phyloP scores from a whole-genome alignment of 2,888 invertebrate genomes.

The Trachelus iudaicus region DNA sequence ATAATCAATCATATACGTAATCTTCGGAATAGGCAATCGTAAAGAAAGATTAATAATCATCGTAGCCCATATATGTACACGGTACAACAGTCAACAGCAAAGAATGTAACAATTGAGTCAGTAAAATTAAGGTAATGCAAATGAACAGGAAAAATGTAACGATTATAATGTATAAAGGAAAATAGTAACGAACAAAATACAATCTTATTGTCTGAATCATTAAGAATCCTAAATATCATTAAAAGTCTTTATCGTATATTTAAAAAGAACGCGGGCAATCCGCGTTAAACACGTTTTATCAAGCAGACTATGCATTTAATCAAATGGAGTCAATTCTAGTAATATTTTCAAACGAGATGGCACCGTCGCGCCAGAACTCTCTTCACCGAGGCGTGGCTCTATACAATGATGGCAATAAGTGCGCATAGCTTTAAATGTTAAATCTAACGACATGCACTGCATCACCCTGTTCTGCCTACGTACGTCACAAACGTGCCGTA shows the following conservation, averaged over 20 bases:
- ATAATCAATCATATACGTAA: neutral
- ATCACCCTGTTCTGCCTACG: neutral
- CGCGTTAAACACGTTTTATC: neutral
- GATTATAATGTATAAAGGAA: neutral
- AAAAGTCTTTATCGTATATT: neutral
- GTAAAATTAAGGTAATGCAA: neutral
- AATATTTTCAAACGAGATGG: neutral
- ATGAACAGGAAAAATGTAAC: too few relatives aligned
- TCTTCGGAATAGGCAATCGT: neutral
- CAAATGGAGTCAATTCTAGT: neutral
- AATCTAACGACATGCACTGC: neutral
- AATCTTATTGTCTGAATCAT: neutral
- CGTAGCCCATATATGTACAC: neutral
- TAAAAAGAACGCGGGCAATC: neutral
- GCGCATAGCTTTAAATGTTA: neutral
- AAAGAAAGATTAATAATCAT: neutral
- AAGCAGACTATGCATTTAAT: neutral
- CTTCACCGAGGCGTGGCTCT: neutral
- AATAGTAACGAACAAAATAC: neutral
- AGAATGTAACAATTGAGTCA: neutral
- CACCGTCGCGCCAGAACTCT: neutral
- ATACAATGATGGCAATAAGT: neutral
- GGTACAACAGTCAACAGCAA: neutral
- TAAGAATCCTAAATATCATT: neutral
- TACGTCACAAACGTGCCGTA: slow-evolving; percentile 18